phyloP scores from a whole-genome alignment of 30 jellyfish, hydroid and myxozoan species.

The Aurelia aurita complex sp. Pacific region DNA sequence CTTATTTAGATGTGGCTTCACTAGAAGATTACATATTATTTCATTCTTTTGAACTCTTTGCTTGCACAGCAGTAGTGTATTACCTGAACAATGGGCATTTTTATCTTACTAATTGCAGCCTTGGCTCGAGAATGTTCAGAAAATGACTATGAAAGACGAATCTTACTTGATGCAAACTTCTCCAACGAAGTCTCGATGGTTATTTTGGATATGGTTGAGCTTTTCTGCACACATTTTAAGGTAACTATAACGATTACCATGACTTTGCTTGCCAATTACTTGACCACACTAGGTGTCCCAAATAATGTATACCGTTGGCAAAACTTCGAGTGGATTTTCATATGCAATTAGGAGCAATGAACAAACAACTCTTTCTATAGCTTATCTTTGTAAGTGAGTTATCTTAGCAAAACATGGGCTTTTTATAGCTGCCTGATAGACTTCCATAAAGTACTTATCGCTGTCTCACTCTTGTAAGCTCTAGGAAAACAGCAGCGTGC shows the following conservation, averaged over 20 bases:
- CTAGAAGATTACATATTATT: background rate
- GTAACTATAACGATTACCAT: constrained; percentile 2
- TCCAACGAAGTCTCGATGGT: constrained; percentile 81
- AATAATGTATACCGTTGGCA: no score
- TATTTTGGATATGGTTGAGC: constrained; percentile 87
- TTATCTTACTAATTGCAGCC: constrained; percentile 38
- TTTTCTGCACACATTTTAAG: constrained; percentile 89
- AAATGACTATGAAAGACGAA: constrained; percentile 51
- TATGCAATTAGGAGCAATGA: no score
- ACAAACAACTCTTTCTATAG: no score
- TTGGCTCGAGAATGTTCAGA: constrained; percentile 37
- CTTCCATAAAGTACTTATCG: no score
- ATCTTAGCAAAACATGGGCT: no score
- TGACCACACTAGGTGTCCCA: no score
- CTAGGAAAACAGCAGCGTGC: no score
- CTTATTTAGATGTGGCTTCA: background rate
- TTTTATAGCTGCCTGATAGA: no score
- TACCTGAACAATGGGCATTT: background rate
- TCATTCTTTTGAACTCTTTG: background rate
- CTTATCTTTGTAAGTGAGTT: no score
- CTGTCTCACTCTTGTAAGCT: no score
- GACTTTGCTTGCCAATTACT: background rate
- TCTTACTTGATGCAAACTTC: constrained; percentile 76
- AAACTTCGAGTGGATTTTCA: no score
- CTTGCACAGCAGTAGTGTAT: background rate